Evolutionary conservation across 2,113 vertebrate genomes (phyloP), one percentile per base, ranked within the genome.

Genomic region (Meleagris gallopavo): DNA sequence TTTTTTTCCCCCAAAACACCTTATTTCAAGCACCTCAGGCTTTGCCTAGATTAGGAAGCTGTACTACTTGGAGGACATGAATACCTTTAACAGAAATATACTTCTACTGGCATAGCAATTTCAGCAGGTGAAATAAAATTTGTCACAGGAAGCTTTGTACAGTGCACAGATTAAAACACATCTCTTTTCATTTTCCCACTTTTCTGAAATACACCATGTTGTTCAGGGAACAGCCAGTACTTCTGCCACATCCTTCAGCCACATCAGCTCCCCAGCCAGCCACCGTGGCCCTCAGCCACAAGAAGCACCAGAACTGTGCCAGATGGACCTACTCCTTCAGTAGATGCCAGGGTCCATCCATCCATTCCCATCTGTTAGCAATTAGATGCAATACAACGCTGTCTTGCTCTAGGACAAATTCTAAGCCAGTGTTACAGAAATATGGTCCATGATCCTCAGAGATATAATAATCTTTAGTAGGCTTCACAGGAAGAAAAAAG

Each of bases 341-440:
- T 3, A 0, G 22, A 52, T 82, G 54, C 27, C 60, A 32, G 38
- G 30, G 69, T 6, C 57, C 20, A 74, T 50, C 32, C 50, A 75
- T 18, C 5, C 15, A 18, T 62, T 73, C 67, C 38, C 43, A 40
- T 80, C 70, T 57, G 48, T 58, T 67, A 90, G 40, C 60, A 92
- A 72, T 88, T 70, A 91, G 48, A 93, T 74, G 55, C 16, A 86
- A 34, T 10, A 62, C 34, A 76, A 11, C 73, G 22, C 48, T 62
- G 61, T 75, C 13, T 76, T 29, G 50, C 22, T 92, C 86, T 67
- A 79, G 64, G 88, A 69, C 24, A 83, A 91, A 60, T 89, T 83
- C 60, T 83, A 95, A 91, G 58, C 36, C 60, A 88, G 18, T 41
- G 34, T 69, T 82, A 83, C 7, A 38, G 72, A 93, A 90, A 94